Base-by-base conservation (phyloP, 2,888 invertebrate genomes). In the Cremastinae sp. region DNA sequence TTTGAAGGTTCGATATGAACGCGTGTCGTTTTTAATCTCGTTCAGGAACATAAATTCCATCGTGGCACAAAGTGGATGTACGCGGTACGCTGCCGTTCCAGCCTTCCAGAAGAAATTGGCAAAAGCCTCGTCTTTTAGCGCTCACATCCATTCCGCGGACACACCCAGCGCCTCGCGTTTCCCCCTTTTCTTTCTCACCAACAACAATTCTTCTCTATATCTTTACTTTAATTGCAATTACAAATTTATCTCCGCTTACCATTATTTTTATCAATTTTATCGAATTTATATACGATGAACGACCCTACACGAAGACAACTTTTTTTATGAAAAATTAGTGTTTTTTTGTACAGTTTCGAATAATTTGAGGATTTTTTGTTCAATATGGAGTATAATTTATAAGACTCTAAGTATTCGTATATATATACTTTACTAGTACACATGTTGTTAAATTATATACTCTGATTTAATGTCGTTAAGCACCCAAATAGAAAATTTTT, bases 81-180 rank as follows among this genome's bases (percentile, higher is more conserved):
- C 49, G 34, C 36, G 68, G 53, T 53, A 53, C 64, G 49, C 43
- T n/a, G 16, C 47, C 69, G 38, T 49, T 45, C 65, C 38, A 41
- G 53, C 9, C 41, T 38, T 65, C 28, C 28, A 28, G 28, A 54
- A 77, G 74, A 74, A 77, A 79, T 77, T 79, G 70, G 74, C 72
- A 71, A 65, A 66, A 71, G 78, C 74, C 69, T 78, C 65, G 79
- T 78, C 73, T 72, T 68, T 78, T 72, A 74, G 34, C 76, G 38
- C 75, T 74, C 68, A 76, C 76, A 74, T 78, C 75, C 78, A 78
- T 62, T 28, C 28, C 5, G n/a, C n/a, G 78, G 74, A 69, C 78
- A 38, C 79, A 78, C 79, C 78, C 78, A 74, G 38, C 12, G n/a
- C n/a, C n/a, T n/a, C 51, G 34, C 64, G 45, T 76, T 58, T 76